Evolutionary conservation across 37 sponge, comb jelly and placozoan species (phyloP).

Genomic region (Theonella swinhoei): DNA sequence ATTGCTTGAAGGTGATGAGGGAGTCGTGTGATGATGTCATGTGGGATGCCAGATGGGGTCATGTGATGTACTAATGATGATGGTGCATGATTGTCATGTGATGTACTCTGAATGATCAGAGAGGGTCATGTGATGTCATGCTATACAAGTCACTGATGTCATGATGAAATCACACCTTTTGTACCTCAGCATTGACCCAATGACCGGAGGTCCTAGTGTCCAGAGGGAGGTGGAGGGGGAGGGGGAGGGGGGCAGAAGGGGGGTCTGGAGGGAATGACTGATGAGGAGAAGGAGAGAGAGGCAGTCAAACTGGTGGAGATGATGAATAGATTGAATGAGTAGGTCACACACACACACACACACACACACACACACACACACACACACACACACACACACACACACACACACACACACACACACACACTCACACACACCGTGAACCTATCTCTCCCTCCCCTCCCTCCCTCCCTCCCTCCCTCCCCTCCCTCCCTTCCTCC

Average conservation of each 20-base stretch:
- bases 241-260: too few relatives aligned
- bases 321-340: not conserved
- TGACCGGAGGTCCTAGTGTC: conserved; percentile 76
- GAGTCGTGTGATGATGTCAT: too few relatives aligned
- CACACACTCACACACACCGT: too few relatives aligned
- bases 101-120: too few relatives aligned
- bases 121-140: too few relatives aligned
- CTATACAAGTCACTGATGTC: not conserved
- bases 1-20: too few relatives aligned
- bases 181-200: conserved; percentile 32
- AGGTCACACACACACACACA: not conserved
- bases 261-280: not conserved
- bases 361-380: conserved; percentile 17
- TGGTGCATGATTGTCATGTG: too few relatives aligned
- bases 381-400: conserved; percentile 8
- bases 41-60: too few relatives aligned
- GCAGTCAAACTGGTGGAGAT: conserved; percentile 46
- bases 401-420: conserved; percentile 34
- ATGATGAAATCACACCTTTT: not conserved
- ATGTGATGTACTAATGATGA: too few relatives aligned
- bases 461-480: not conserved
- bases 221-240: not conserved
- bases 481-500: not conserved
- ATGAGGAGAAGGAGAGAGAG: conserved; percentile 12
- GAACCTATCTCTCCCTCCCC: not conserved